These are phyloP conservation scores for Magallana ariakensis DNA, from an alignment of 1,140 invertebrate species.

Conservation along the genomic window DNA sequence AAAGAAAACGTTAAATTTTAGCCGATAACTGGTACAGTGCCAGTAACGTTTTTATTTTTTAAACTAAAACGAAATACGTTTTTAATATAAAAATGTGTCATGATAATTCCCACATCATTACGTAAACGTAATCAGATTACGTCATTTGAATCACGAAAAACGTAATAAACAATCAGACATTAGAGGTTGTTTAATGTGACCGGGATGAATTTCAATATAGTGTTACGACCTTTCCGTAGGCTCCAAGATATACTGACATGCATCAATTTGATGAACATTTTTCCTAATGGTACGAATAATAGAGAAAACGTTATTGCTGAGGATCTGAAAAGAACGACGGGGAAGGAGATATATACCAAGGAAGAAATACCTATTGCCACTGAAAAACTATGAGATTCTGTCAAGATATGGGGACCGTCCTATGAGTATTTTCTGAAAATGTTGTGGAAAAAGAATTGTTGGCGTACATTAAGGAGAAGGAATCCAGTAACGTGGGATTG, in stretches of 20 bases:
- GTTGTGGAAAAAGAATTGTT: constrained; percentile 1
- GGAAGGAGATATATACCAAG: neutral
- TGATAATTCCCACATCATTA: too few relatives aligned
- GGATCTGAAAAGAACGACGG: neutral
- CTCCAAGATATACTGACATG: neutral
- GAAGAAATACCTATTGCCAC: neutral
- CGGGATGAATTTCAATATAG: neutral
- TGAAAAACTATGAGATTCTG: neutral
- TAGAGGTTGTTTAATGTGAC: neutral
- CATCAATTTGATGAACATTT: constrained; percentile 6
- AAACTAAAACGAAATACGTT: too few relatives aligned
- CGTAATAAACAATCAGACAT: too few relatives aligned
- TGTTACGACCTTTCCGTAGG: neutral
- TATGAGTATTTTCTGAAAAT: neutral
- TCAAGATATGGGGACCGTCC: constrained; percentile 15
- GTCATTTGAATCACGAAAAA: too few relatives aligned
- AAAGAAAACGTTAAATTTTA: too few relatives aligned
- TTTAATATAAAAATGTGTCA: too few relatives aligned
- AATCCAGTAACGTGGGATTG: neutral
- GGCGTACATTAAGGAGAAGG: constrained; percentile 1
- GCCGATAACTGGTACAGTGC: too few relatives aligned
- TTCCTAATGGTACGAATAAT: neutral
- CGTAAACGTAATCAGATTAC: too few relatives aligned
- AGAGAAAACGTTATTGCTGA: neutral
- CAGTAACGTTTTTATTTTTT: too few relatives aligned